Base-by-base conservation (phyloP, 2,888 invertebrate species). In the Habroteleia sp. region DNA sequence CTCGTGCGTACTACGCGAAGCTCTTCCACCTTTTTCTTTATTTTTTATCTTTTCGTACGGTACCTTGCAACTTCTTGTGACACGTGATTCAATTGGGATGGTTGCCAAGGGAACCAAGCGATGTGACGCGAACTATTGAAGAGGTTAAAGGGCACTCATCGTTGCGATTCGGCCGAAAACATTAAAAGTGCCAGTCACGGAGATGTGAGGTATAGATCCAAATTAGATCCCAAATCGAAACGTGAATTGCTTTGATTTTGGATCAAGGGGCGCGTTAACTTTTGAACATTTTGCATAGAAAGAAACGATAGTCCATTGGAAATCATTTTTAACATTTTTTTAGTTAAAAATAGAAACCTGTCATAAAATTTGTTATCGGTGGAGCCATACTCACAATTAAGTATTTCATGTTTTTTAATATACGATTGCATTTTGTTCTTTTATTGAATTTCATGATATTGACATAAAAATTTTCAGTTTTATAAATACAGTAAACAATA, bases 61-160 rank as follows among this genome's bases (percentile, higher is more conserved):
- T 80, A 71, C 77, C 58, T 80, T 75, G 78, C 80, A 79, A 81
- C 77, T 81, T 77, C 80, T 83, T 83, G 81, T 83, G 84, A 84
- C 85, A 84, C 84, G 84, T 84, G 85, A 84, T 84, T 84, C 82
- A 83, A 87, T 85, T 81, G 83, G 83, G 81, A 80, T 68, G 81
- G 77, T 88, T 87, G 84, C 86, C 87, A 87, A 81, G 87, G 86
- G 79, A 82, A 87, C 87, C 82, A 73, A 84, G 81, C 83, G 82
- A 83, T 83, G 82, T 85, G 84, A 85, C 83, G 76, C 82, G 81
- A 84, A 86, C 84, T 87, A 85, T 85, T 82, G 84, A 86, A 83
- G 82, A 85, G 83, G 83, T 85, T 84, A 85, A 85, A 86, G 85
- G 84, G 82, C 83, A 85, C 82, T 84, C 79, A 72, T 78, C 77